Evolutionary conservation across 2,888 invertebrate species (phyloP).

Genomic region (Petrophora chlorosata): DNA sequence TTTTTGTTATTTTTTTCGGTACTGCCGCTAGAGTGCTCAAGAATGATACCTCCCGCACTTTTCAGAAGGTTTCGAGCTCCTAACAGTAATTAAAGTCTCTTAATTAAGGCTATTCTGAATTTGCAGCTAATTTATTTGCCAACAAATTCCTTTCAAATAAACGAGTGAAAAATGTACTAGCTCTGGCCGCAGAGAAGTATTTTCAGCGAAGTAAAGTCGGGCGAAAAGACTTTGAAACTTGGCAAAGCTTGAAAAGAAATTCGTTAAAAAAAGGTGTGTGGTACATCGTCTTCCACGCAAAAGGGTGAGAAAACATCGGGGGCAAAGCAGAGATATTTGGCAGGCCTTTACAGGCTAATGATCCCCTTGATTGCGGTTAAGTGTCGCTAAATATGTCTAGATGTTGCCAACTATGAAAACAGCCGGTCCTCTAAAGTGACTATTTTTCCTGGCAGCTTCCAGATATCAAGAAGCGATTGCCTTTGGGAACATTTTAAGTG

Average conservation of each 20-base stretch:
- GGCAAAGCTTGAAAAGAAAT: constrained; percentile 57
- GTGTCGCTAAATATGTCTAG: constrained; percentile 79
- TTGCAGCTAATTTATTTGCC: constrained; percentile 27
- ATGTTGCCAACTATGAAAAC: constrained; percentile 81
- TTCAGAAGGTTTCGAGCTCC: constrained; percentile 6
- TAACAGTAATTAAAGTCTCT: constrained; percentile 19
- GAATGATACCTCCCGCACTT: constrained; percentile 13
- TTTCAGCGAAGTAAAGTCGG: background rate
- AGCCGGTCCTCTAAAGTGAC: constrained; percentile 75
- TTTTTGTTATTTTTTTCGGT: constrained; percentile 59
- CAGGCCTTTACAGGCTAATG: constrained; percentile 81
- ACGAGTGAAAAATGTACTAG: constrained; percentile 18
- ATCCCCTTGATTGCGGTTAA: constrained; percentile 82
- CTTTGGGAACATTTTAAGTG: constrained; percentile 71
- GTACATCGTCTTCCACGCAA: constrained; percentile 68
- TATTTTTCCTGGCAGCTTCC: constrained; percentile 76
- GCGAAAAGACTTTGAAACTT: constrained; percentile 57
- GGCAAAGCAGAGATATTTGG: constrained; percentile 78
- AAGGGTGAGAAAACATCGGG: constrained; percentile 73
- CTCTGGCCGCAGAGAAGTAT: constrained; percentile 28
- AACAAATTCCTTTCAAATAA: constrained; percentile 28
- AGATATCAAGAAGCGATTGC: constrained; percentile 78
- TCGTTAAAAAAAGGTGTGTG: constrained; percentile 70
- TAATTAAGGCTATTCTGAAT: constrained; percentile 31
- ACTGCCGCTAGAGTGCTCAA: constrained; percentile 38